Evolutionary conservation across 2,113 vertebrate genomes (phyloP).

Genomic region (Hoplias malabaricus): DNA sequence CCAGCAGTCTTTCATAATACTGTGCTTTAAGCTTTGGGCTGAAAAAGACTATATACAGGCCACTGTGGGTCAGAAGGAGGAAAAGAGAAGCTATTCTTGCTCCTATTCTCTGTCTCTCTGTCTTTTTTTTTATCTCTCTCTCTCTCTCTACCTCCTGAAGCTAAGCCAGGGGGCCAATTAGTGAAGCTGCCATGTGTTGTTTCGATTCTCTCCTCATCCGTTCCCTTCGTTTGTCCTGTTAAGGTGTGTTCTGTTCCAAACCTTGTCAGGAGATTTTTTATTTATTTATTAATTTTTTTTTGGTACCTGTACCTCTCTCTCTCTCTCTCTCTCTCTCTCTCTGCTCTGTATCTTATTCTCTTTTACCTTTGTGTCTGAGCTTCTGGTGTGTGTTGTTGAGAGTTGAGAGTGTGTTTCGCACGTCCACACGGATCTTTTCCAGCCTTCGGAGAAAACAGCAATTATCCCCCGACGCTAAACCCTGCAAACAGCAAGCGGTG

Average conservation of each 20-base stretch:
- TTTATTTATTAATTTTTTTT: no score
- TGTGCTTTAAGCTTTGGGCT: neutral
- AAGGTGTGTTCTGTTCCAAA: neutral
- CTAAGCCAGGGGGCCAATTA: conserved; percentile 62
- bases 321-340: neutral
- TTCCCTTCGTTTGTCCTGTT: conserved; percentile 40
- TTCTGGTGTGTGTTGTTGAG: neutral
- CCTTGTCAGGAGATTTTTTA: neutral
- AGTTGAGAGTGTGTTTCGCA: neutral
- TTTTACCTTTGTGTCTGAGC: neutral
- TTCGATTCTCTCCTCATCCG: conserved; percentile 25
- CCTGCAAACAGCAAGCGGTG: conserved; percentile 48
- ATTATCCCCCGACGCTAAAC: conserved; percentile 59
- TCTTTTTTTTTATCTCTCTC: conserved; percentile 39
- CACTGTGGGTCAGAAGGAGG: neutral
- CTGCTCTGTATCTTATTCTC: neutral
- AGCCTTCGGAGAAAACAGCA: conserved; percentile 51
- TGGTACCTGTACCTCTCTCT: neutral
- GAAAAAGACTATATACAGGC: neutral
- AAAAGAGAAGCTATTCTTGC: conserved; percentile 21
- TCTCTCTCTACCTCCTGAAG: conserved; percentile 46
- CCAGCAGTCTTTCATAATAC: neutral
- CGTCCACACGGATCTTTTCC: conserved; percentile 36
- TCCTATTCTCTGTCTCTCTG: neutral
- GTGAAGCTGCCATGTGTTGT: conserved; percentile 41